Evolutionary conservation across 2,797 vertebrate genomes (phyloP).

Genomic region (Syngnathus rostellatus): DNA sequence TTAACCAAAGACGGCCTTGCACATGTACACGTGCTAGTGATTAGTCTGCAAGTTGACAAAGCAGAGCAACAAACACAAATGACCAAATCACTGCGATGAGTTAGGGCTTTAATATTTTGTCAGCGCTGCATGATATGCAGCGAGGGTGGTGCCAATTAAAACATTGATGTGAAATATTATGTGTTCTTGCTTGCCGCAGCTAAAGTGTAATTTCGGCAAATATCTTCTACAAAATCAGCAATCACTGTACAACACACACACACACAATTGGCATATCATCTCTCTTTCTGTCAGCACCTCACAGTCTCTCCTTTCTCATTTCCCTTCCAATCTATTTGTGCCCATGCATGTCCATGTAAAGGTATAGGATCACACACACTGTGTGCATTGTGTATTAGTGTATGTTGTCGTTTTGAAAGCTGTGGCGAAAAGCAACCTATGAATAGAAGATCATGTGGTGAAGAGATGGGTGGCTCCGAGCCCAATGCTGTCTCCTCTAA

Average conservation of each 20-base stretch:
- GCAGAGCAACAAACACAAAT: neutral
- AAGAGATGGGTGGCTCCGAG: constrained; percentile 93
- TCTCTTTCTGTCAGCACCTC: constrained; percentile 5
- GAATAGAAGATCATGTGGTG: constrained; percentile 90
- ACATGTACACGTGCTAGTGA: neutral
- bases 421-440: constrained; percentile 69
- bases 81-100: neutral
- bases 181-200: neutral
- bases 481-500: constrained; percentile 99
- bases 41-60: neutral
- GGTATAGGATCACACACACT: neutral
- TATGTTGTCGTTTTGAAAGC: constrained; percentile 40
- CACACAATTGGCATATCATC: neutral
- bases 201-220: neutral
- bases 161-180: neutral
- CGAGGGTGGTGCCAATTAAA: neutral
- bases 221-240: constrained; percentile 20
- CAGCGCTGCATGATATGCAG: neutral
- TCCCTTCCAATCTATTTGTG: constrained; percentile 1
- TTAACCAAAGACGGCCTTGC: neutral
- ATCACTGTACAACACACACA: neutral
- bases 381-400: constrained; percentile 4
- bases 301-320: constrained; percentile 3
- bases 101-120: neutral
- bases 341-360: constrained; percentile 8